Evolutionary conservation across 1,140 invertebrate species (phyloP), one percentile per base, ranked within the genome.

Genomic region (Acyrthosiphon pisum): DNA sequence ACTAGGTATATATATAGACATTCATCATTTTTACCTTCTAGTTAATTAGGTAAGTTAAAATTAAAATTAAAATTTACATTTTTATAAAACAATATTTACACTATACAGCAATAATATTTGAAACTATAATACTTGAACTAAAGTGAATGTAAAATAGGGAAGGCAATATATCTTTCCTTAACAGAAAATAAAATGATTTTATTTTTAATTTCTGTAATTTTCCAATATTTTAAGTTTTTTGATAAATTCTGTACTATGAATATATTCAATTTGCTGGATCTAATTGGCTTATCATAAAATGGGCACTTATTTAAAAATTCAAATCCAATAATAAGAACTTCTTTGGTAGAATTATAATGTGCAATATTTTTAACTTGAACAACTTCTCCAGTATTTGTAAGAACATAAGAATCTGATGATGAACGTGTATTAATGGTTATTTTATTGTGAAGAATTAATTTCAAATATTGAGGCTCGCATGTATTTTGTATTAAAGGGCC

Each of bases 251-350:
- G 22, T 46, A 48, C 84, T 4, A 87, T 30, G 46, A 87, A 87
- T n/a, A 44, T 30, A 48, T 30, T 46, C 4, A 87, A 30, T 46
- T 87, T 87, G 6, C 22, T 46, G 0, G 84, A 87, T 26, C 30
- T 48, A 26, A 87, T 46, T 30, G 84, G 84, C 30, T 46, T 87
- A 46, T 44, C 26, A 87, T 87, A 87, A 87, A 87, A 87, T 81
- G 18, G 22, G 44, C 30, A 6, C 46, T 46, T 87, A 30, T 48
- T n/a, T 87, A 14, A 23, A 87, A 87, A 87, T 87, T 18, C 46
- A 87, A 46, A 87, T 30, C 41, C 84, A 23, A 87, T 87, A 87
- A 87, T 30, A 87, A 87, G 23, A 87, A 46, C 2, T 46, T 87
- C 22, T 46, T 87, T 87, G 11, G 41, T 87, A 26, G 23, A 46